Percentiles rank a stretch among this genome's conserved stretches.
These are phyloP conservation scores for Amphipyra berbera DNA, from an alignment of 2,888 invertebrate genomes.

Conservation along the genomic window DNA sequence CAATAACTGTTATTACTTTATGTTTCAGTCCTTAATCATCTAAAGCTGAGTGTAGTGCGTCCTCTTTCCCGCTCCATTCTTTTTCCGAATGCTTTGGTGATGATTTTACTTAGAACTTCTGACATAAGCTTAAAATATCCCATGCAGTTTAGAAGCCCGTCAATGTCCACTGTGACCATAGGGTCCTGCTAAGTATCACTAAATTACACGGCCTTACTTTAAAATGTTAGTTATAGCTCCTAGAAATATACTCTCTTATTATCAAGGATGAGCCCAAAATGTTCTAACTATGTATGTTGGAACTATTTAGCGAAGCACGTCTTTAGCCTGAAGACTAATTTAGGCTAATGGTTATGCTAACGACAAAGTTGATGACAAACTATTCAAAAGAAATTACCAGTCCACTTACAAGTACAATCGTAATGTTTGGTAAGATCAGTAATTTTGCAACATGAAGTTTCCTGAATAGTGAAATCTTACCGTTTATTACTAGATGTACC, in stretches of 20 bases:
- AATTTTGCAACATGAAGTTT: slow-evolving; percentile 6
- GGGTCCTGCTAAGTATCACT: background rate
- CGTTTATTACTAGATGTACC: slow-evolving; percentile 7
- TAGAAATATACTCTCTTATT: no score
- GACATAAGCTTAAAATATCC: no score
- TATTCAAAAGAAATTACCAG: slow-evolving; percentile 5
- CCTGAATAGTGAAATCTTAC: slow-evolving; percentile 1
- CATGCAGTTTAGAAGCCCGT: no score
- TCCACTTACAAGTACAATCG: background rate
- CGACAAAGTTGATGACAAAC: slow-evolving; percentile 3
- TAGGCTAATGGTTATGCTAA: slow-evolving; percentile 28
- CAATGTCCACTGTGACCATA: background rate
- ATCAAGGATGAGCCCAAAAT: no score
- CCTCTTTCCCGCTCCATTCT: no score
- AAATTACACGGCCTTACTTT: no score
- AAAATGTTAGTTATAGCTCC: no score
- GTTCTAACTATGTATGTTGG: background rate
- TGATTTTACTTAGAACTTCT: no score
- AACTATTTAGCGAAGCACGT: background rate
- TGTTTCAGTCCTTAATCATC: no score
- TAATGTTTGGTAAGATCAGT: slow-evolving; percentile 1
- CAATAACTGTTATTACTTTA: no score
- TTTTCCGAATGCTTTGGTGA: no score
- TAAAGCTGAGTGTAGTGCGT: no score
- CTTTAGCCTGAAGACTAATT: slow-evolving; percentile 22